Base-by-base conservation (phyloP, 1,140 invertebrate genomes). In the Stegodyphus dumicola region DNA sequence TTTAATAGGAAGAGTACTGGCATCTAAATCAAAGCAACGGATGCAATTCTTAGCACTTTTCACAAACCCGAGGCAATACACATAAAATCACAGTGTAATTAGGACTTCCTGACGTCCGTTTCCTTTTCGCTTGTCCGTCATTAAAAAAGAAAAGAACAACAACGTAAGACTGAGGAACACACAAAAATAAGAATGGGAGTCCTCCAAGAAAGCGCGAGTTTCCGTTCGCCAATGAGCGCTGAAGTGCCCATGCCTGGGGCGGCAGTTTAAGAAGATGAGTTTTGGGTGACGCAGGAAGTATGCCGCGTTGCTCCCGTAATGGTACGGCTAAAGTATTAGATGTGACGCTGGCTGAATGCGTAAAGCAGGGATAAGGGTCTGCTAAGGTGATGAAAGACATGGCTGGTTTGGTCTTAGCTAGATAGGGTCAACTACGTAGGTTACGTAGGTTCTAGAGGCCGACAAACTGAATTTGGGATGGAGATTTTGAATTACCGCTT, bases 251-350 rank as follows among this genome's bases (percentile, higher is more conserved):
- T 33, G 33, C 33, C 33, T 33, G 33, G 33, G 33, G 33, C 33
- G 33, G 33, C 33, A 33, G 33, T 33, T 33, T 3, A 33, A 33
- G 33, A n/a, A n/a, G 52, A 60, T 7, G 17, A 52, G 70, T 65
- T 48, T 74, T 73, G 70, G 79, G 56, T 74, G 79, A 73, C 79
- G 79, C 79, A 81, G 79, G 79, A 81, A 81, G 70, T 81, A 81
- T 81, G 79, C 79, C 70, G 60, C 15, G 79, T 81, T 81, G 79
- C 56, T 48, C 79, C 79, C 53, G 79, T 81, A 81, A 81, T 81
- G 79, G 67, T 1, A 74, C 79, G 79, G 18, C n/a, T 81, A 81
- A 78, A 81, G 60, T 66, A 74, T 74, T 74, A 60, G 70, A 74
- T 64, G 56, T 17, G 79, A 71, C 70, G 70, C 52, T 18, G 65